These are phyloP conservation scores for Melanostigma gelatinosum DNA, from an alignment of 2,113 vertebrate species.

Conservation along the genomic window DNA sequence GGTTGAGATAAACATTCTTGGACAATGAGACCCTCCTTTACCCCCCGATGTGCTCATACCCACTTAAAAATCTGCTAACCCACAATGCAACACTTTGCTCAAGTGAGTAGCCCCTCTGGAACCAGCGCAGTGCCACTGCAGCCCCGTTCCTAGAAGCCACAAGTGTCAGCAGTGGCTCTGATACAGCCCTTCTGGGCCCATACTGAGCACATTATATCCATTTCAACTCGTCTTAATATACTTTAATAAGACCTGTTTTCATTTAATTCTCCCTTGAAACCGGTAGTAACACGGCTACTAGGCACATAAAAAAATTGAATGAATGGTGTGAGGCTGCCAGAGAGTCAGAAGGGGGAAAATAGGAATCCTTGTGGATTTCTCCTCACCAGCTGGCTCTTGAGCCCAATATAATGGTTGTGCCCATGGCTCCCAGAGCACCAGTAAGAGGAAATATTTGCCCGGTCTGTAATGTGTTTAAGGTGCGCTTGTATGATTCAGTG, in stretches of 20 bases:
- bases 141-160: constrained; percentile 66
- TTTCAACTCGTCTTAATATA: constrained; percentile 76
- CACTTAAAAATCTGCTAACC: constrained; percentile 75
- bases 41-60: constrained; percentile 73
- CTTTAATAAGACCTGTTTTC: constrained; percentile 85
- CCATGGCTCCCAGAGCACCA: constrained; percentile 75
- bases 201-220: constrained; percentile 76
- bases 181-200: constrained; percentile 79
- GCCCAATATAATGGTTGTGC: constrained; percentile 77
- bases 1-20: constrained; percentile 75
- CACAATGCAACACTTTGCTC: constrained; percentile 68
- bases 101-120: constrained; percentile 60
- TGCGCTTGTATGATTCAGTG: constrained; percentile 71
- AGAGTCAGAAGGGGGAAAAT: constrained; percentile 69
- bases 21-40: constrained; percentile 78
- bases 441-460: constrained; percentile 79
- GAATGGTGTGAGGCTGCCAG: constrained; percentile 81
- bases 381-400: constrained; percentile 79
- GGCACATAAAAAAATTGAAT: constrained; percentile 82
- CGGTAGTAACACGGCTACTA: constrained; percentile 84
- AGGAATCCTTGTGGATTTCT: constrained; percentile 77
- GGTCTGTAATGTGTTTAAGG: constrained; percentile 79
- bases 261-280: constrained; percentile 86
- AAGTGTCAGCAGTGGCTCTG: constrained; percentile 74
- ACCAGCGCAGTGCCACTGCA: constrained; percentile 50